Base-by-base conservation (phyloP, 2,113 vertebrate genomes). In the Cottus gobio region DNA sequence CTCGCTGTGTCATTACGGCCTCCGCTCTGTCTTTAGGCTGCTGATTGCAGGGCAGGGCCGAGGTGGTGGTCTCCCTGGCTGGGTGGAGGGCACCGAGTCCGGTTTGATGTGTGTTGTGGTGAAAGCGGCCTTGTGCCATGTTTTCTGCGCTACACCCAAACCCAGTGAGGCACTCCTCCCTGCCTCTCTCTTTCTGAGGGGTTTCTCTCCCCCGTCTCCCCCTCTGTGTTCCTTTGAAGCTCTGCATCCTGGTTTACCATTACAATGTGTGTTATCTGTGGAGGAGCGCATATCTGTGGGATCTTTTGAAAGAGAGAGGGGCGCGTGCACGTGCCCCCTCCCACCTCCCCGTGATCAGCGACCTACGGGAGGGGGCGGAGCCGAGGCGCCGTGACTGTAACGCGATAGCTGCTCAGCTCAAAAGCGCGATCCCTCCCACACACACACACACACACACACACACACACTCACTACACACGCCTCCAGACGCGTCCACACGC, bases 371-470 rank as follows among this genome's bases (percentile, higher is more conserved):
- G 96, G 93, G 86, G 96, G 96, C 95, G 96, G 96, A 89, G 94
- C 91, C 91, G 91, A 89, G 89, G 93, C 93, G 93, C 93, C 77
- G 84, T 60, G 93, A 93, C 94, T 95, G 96, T 96, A 96, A 96
- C 93, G 95, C 94, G 95, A 96, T 95, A 91, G 96, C 94, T 90
- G 89, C 89, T 90, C 92, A 71, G 94, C 92, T 95, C 93, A 92
- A 89, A 94, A 88, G 90, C 90, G 75, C 91, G 77, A 95, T 95
- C 94, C 90, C 95, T 95, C 94, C 79, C 93, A 58, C 90, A 72
- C 65, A 65, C 65, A 46, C 60, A 3, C 77, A 64, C 61, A 56
- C 52, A 56, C 93, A 66, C 87, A 73, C 57, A 56, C 62, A 48
- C 46, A 28, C 24, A 28, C 54, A 11, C 50, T 26, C 52, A 2